Evolutionary conservation across 2,797 vertebrate species (phyloP).

Genomic region (Crossoptilon crossoptilon): DNA sequence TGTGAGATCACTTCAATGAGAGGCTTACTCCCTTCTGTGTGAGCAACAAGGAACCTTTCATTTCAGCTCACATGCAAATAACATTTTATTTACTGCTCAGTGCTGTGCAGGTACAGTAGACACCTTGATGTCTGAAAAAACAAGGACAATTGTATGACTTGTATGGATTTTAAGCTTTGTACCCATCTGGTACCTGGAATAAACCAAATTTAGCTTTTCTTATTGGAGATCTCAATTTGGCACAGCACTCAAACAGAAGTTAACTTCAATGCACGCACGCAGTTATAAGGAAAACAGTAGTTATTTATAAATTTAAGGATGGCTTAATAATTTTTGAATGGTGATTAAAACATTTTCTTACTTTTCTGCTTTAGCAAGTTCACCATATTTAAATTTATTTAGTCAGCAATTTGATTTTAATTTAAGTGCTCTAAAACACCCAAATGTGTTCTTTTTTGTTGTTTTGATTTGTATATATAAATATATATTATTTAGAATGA

Average conservation of each 20-base stretch:
- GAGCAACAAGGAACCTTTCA: background rate
- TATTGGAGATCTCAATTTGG: background rate
- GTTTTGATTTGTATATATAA: background rate
- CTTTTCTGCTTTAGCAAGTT: slow-evolving; percentile 12
- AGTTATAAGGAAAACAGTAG: background rate
- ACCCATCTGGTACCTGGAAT: background rate
- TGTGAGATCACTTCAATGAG: background rate
- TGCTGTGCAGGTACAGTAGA: background rate
- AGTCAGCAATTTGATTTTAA: background rate
- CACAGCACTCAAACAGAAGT: background rate
- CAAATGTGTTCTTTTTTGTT: background rate
- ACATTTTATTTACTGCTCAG: background rate
- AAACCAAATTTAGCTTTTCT: background rate
- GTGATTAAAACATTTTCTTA: background rate
- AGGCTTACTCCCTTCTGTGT: background rate
- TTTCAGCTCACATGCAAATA: background rate
- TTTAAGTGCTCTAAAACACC: background rate
- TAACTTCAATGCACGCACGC: background rate
- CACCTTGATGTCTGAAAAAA: background rate
- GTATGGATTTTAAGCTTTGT: background rate
- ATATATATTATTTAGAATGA: background rate
- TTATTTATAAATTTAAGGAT: slow-evolving; percentile 1
- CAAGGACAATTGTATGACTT: background rate
- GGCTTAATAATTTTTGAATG: background rate
- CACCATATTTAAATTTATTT: background rate